Evolutionary conservation across 2,113 vertebrate genomes (phyloP).

Genomic region (Myotis lucifugus): DNA sequence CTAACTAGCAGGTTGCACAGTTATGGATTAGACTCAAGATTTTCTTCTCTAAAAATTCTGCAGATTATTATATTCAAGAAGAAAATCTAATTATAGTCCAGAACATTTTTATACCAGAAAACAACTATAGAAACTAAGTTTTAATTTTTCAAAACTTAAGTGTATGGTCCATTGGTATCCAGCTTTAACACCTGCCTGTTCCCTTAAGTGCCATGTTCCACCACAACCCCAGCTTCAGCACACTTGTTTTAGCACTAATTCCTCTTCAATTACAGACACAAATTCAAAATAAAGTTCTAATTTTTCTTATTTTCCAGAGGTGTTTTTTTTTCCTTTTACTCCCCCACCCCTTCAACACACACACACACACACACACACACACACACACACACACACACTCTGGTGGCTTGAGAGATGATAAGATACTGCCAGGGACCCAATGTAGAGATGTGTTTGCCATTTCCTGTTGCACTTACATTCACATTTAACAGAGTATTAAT

Average conservation of each 20-base stretch:
- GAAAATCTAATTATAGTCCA: background rate
- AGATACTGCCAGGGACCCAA: conserved; percentile 92
- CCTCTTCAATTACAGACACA: conserved; percentile 89
- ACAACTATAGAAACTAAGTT: background rate
- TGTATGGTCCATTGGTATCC: conserved; percentile 95
- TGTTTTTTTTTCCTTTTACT: conserved; percentile 88
- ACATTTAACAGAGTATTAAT: conserved; percentile 86
- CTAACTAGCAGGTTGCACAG: background rate
- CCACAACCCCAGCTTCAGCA: conserved; percentile 77
- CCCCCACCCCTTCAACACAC: conserved; percentile 84
- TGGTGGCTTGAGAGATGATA: conserved; percentile 94
- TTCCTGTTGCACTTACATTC: conserved; percentile 91
- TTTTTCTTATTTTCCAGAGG: conserved; percentile 90
- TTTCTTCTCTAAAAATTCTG: background rate
- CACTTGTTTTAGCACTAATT: conserved; percentile 84
- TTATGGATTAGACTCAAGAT: background rate
- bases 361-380: conserved; percentile 62
- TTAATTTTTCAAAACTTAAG: conserved; percentile 90
- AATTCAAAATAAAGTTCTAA: conserved; percentile 90
- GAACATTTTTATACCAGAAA: background rate
- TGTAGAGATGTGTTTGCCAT: conserved; percentile 89
- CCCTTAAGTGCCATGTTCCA: conserved; percentile 92
- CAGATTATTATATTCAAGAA: background rate
- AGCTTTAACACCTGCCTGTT: conserved; percentile 94
- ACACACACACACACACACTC: too few species aligned